Evolutionary conservation across 2,888 invertebrate species (phyloP).

Genomic region (Lepas anatifera): DNA sequence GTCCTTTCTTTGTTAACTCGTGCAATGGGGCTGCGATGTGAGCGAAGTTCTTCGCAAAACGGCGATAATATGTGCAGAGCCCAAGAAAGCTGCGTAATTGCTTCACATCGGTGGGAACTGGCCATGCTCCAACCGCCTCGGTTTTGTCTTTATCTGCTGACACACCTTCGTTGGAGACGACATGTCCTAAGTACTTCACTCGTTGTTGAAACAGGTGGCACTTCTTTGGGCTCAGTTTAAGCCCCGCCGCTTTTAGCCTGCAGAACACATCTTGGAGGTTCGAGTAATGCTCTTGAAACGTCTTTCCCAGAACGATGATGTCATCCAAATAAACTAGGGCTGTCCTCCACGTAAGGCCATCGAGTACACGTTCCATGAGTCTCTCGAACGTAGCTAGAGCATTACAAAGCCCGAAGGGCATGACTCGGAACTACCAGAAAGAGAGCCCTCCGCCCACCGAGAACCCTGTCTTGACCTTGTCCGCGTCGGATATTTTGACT

Average conservation of each 20-base stretch:
- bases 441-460: too few relatives aligned
- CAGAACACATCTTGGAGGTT: slow-evolving; percentile 24
- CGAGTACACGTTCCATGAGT: background rate
- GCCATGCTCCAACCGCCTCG: slow-evolving; percentile 24
- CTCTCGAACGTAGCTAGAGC: background rate
- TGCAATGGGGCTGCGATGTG: slow-evolving; percentile 25
- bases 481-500: too few relatives aligned
- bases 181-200: slow-evolving; percentile 24
- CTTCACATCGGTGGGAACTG: slow-evolving; percentile 20
- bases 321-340: background rate
- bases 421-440: too few relatives aligned
- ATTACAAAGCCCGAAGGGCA: too few relatives aligned
- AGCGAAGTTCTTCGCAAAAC: slow-evolving; percentile 25
- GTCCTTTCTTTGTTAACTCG: slow-evolving; percentile 12
- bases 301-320: background rate
- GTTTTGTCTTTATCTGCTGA: slow-evolving; percentile 24
- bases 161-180: slow-evolving; percentile 23
- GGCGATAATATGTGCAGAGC: slow-evolving; percentile 27
- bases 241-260: slow-evolving; percentile 22
- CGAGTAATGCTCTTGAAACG: slow-evolving; percentile 13
- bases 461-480: too few relatives aligned
- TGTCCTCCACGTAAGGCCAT: background rate
- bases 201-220: slow-evolving; percentile 19
- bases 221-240: slow-evolving; percentile 26
- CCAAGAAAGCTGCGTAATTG: slow-evolving; percentile 27